Base-by-base conservation (phyloP, 53 echinoderm and acorn worm genomes). In the Patiria pectinifera region DNA sequence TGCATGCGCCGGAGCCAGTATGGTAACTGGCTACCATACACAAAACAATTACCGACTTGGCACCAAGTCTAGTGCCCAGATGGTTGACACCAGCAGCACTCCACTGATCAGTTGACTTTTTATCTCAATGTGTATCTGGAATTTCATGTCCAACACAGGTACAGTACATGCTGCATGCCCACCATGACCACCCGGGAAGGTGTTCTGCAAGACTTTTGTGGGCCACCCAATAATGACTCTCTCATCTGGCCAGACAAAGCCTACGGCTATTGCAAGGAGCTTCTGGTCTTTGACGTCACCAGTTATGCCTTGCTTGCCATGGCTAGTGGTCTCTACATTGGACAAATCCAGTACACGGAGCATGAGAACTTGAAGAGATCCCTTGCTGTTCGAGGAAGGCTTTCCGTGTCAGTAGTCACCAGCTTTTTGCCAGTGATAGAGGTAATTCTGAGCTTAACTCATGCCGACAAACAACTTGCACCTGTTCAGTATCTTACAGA, bases 251-350 rank as follows among this genome's bases (percentile, higher is more conserved):
- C 85, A 0, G 60, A 93, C 92, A 97, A 94, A 72, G 45, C 89
- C 9, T 96, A 91, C 81, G 97, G 99, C 18, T 95, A 95, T 82
- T 99, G 99, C 79, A 97, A 95, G 45, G 97, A 96, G 62, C 91
- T 95, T 21, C 87, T 99, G 3, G 92, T 93, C 45, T 94, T 97
- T 82, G 92, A 93, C n/a, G 86, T 95, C 4, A 93, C 92, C 43
- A 83, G 84, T 60, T 94, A 97, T 59, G 83, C 86, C 10, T 62
- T 97, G 80, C 94, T 99, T 45, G 97, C 96, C 49, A 71, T 97
- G 15, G n/a, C 89, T 58, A 95, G 95, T 89, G 95, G 94, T 24
- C 84, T 95, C 47, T 96, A 92, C 85, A 87, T 96, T 70, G 96
- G 94, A 43, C 69, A 83, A 13, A 82, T 94, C 16, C 92, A 91